Percentiles rank a stretch among this genome's conserved stretches.
phyloP scores from a whole-genome alignment of 2,113 vertebrate genomes.

The Accipiter virgatus region DNA sequence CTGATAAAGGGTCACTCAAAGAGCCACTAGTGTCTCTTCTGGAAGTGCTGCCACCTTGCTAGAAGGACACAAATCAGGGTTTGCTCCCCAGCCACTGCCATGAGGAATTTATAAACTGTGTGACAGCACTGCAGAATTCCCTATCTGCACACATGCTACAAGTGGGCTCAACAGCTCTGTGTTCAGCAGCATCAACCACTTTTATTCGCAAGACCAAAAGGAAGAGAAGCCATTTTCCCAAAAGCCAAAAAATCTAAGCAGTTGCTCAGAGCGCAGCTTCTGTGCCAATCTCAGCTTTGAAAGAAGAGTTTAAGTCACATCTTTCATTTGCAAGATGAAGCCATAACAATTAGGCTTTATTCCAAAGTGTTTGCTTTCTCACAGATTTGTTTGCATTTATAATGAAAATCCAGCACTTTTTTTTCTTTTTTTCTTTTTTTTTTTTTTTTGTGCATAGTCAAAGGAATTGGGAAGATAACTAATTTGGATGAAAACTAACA shows the following conservation, averaged over 20 bases:
- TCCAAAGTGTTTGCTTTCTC: background rate
- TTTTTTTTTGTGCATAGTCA: background rate
- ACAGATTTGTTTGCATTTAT: background rate
- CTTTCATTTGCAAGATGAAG: background rate
- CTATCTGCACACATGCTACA: fast-evolving
- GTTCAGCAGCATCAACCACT: background rate
- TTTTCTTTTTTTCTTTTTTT: background rate
- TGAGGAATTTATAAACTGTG: background rate
- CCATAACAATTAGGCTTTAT: background rate
- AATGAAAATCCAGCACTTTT: background rate
- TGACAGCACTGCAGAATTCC: background rate
- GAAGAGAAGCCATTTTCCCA: background rate
- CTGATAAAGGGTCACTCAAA: background rate
- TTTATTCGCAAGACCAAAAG: background rate
- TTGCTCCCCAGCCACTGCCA: background rate
- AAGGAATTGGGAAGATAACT: background rate
- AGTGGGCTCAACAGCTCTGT: background rate
- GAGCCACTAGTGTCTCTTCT: background rate
- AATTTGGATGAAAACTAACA: background rate
- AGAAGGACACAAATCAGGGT: background rate
- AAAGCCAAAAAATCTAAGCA: background rate
- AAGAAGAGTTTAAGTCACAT: background rate
- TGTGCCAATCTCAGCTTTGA: background rate
- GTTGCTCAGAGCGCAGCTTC: background rate
- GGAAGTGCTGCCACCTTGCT: background rate